Evolutionary conservation across 2,113 vertebrate genomes (phyloP), one percentile per base, ranked within the genome.

Genomic region (Esox niger): DNA sequence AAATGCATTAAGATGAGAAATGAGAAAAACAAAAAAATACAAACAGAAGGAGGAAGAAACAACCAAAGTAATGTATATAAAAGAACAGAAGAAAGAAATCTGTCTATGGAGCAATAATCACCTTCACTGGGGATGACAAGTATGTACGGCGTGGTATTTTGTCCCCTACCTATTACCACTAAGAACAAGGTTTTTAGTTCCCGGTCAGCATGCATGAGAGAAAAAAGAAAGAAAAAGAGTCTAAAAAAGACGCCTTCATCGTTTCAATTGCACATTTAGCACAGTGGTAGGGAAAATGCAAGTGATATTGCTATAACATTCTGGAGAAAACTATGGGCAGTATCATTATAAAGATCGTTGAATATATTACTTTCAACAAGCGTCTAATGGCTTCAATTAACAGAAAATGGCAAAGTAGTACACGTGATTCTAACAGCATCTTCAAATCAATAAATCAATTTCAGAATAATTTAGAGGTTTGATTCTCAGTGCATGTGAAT

Each of bases 121-220:
- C 95, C 95, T 97, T 96, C 94, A 93, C 94, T 96, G 87, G 95
- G 93, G 91, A 97, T 93, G 93, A 92, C 93, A 94, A 96, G 92
- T 62, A 92, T 95, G 91, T 94, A 94, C 89, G 92, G 84, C 81
- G 88, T 95, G 89, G 96, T 97, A 92, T 91, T 95, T 92, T 95
- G 91, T 91, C 93, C 93, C 92, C 95, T 97, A 95, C 93, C 94
- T 94, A 96, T 89, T 91, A 94, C 92, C 95, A 94, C 94, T 97
- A 95, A 96, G 91, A 90, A 93, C 94, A 95, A 95, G 92, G 89
- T 93, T 93, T 93, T 91, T 84, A 82, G 85, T 93, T 95, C 94
- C 93, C 93, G 93, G 93, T 93, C 94, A 92, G 94, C 94, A 92
- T 95, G 95, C 94, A 94, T 90, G 71, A 94, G 89, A 88, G 88